Base-by-base conservation (phyloP, 2,888 invertebrate genomes). In the Drosophila recens region DNA sequence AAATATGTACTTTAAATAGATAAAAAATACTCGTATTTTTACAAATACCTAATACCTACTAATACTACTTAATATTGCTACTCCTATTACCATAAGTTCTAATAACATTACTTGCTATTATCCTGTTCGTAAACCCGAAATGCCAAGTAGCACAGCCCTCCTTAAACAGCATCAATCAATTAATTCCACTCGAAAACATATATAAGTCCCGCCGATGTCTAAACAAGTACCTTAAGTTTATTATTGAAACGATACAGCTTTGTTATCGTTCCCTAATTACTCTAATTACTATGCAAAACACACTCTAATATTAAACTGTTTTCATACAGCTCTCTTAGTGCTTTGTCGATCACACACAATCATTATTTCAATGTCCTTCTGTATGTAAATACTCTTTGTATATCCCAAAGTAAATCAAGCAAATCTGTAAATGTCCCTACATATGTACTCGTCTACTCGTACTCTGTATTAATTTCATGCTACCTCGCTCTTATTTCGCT, bases 1-100 rank as follows among this genome's bases (percentile, higher is more conserved):
- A 17, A 80, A 66, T 71, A 67, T 72, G 49, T 61, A 57, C 30
- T 49, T 45, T 63, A 42, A 53, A 71, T 75, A 79, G 33, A 62
- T 54, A 42, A 43, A 42, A n/a, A 38, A 49, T 61, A 70, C 51
- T 33, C 46, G 49, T 65, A 70, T 72, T 65, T 54, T 68, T 75
- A 59, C 48, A 46, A 67, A 45, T 53, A 67, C 70, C 68, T 36
- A 64, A 51, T 54, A 56, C 52, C 38, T 54, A 54, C 23, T 57
- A 52, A 23, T 49, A 56, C 40, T 64, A 48, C 45, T 45, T 40
- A 45, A 40, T 53, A 53, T 42, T 38, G 40, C 49, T 46, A 48
- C 15, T 63, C 49, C 49, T 52, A 66, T 42, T 69, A 23, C 4
- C 23, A 23, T 23, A 59, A 75, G 42, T 69, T 56, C 75, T 56